Evolutionary conservation across 2,888 invertebrate genomes (phyloP).

Genomic region (Watsonalla cultraria): DNA sequence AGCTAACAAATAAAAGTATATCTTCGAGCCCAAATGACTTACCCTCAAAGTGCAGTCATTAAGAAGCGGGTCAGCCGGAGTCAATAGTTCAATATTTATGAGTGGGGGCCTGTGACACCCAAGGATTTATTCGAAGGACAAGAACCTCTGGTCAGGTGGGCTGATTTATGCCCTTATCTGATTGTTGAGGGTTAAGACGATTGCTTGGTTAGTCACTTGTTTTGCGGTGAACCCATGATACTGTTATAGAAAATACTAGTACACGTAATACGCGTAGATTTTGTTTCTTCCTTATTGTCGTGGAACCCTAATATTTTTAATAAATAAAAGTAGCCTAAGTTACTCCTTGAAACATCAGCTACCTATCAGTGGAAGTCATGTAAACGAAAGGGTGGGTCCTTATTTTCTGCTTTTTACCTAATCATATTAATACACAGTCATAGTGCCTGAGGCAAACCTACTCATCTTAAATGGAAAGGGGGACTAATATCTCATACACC

Average conservation of each 20-base stretch:
- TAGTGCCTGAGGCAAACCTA: too few species aligned
- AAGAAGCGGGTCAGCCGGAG: slow-evolving; percentile 43
- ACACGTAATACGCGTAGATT: neutral
- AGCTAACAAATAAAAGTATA: slow-evolving; percentile 7
- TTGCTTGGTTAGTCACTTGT: neutral
- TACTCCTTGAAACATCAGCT: too few species aligned
- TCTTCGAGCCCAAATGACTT: slow-evolving; percentile 8
- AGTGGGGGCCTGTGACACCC: slow-evolving; percentile 34
- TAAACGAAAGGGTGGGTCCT: too few species aligned
- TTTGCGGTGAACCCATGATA: neutral
- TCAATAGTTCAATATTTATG: slow-evolving; percentile 70
- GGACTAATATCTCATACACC: too few species aligned
- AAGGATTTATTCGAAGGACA: slow-evolving; percentile 62
- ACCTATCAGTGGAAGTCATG: too few species aligned
- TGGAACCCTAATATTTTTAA: too few species aligned
- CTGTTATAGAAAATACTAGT: too few species aligned
- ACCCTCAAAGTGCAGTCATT: slow-evolving; percentile 25
- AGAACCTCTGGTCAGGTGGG: slow-evolving; percentile 57
- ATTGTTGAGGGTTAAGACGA: slow-evolving; percentile 4
- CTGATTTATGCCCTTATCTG: slow-evolving; percentile 43
- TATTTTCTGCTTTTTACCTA: too few species aligned
- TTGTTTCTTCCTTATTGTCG: too few species aligned
- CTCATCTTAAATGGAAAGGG: too few species aligned
- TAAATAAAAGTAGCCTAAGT: too few species aligned
- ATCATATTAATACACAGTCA: too few species aligned